Evolutionary conservation across 2,888 invertebrate genomes (phyloP).

Genomic region (Pediacus dermestoides): DNA sequence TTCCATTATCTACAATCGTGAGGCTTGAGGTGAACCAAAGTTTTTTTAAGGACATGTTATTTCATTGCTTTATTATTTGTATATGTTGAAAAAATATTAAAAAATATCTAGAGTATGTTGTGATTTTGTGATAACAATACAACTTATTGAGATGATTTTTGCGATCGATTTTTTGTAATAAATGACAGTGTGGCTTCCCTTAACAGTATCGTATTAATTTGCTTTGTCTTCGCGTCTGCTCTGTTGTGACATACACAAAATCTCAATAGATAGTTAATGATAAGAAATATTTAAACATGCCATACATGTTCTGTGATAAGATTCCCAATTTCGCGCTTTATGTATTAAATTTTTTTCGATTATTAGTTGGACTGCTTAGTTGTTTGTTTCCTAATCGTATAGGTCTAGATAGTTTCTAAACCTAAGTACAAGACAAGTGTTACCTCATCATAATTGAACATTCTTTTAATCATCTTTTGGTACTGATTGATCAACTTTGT

Average conservation of each 20-base stretch:
- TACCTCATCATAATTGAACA: slow-evolving; percentile 30
- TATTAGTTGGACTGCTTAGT: slow-evolving; percentile 19
- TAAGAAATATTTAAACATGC: slow-evolving; percentile 24
- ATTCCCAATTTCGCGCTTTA: slow-evolving; percentile 10
- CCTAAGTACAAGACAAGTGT: slow-evolving; percentile 35
- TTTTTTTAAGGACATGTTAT: slow-evolving; percentile 24
- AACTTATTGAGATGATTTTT: slow-evolving; percentile 22
- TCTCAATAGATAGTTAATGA: slow-evolving; percentile 7
- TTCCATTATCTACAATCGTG: slow-evolving; percentile 12
- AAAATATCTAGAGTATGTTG: slow-evolving; percentile 21
- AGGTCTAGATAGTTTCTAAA: slow-evolving; percentile 28
- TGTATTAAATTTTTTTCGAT: slow-evolving; percentile 5
- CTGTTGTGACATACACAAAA: slow-evolving; percentile 8
- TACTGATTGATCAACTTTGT: slow-evolving; percentile 22
- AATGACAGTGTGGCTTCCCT: slow-evolving; percentile 6
- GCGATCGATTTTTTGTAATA: slow-evolving; percentile 16
- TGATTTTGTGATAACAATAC: slow-evolving; percentile 27
- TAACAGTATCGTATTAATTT: slow-evolving; percentile 27
- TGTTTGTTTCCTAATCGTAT: background rate
- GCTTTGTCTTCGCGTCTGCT: too few species aligned
- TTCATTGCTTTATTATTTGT: too few species aligned
- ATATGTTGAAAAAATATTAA: slow-evolving; percentile 22
- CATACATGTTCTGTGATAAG: slow-evolving; percentile 36
- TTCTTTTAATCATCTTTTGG: slow-evolving; percentile 12
- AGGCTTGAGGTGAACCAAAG: slow-evolving; percentile 23